Conservation (phyloP, 2,888 invertebrate species). For the Sminthurinus aureus region DNA sequence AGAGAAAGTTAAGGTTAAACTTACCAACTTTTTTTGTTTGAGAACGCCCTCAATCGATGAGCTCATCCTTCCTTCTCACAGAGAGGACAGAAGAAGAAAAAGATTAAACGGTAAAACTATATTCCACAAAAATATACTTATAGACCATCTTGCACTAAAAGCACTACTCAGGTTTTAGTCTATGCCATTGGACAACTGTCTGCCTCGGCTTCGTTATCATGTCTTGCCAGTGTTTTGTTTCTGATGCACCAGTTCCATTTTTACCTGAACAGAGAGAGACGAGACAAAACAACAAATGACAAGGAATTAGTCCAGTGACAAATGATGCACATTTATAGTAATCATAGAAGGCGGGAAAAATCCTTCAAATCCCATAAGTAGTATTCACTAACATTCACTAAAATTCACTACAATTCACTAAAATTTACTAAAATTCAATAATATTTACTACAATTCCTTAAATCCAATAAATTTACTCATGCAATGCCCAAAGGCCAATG, state of each 20-base stretch:
- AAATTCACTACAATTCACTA: too few species aligned
- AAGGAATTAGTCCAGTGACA: too few species aligned
- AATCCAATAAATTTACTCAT: too few species aligned
- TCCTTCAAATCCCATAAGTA: too few species aligned
- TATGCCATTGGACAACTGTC: constrained; percentile 96
- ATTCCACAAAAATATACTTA: constrained; percentile 55
- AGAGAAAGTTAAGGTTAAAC: constrained; percentile 9
- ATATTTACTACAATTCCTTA: too few species aligned
- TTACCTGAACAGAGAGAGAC: constrained; percentile 72
- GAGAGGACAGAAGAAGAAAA: constrained; percentile 50
- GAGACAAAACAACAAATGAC: neutral
- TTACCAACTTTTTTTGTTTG: constrained; percentile 28
- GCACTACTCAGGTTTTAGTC: constrained; percentile 86
- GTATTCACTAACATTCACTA: too few species aligned
- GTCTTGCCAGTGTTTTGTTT: constrained; percentile 98
- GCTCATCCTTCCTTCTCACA: constrained; percentile 31
- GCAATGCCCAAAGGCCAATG: too few species aligned
- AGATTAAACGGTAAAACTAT: constrained; percentile 45
- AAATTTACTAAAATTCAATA: too few species aligned
- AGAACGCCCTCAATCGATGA: constrained; percentile 36
- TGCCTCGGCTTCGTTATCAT: constrained; percentile 97
- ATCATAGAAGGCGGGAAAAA: too few species aligned
- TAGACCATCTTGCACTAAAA: constrained; percentile 51
- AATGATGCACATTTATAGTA: too few species aligned
- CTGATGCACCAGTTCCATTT: constrained; percentile 92